Evolutionary conservation across 1,140 invertebrate genomes (phyloP), one percentile per base, ranked within the genome.

Genomic region (Kradibia gibbosae): DNA sequence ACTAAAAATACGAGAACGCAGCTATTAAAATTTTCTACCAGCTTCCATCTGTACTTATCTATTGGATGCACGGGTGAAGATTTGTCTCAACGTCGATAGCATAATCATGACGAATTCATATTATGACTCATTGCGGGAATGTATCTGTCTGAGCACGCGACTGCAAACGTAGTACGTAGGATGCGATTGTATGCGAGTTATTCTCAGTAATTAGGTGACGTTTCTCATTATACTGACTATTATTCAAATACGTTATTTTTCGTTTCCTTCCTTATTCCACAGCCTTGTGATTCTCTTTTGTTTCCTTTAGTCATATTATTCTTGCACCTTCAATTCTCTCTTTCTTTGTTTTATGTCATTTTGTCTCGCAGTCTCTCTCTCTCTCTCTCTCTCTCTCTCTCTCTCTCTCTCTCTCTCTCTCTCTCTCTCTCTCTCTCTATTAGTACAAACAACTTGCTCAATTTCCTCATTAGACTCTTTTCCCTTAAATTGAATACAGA

Each of bases 1-100:
- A n/a, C n/a, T 74, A 81, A 83, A 83, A 83, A 81, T 71, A 60
- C 57, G 60, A 45, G 50, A 73, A 57, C 74, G 75, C 34, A 67
- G 78, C 73, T 80, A 55, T 53, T 57, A 78, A 60, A 81, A 48
- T 55, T 83, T 72, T 79, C 67, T 17, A 36, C 31, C 15, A 20
- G 28, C 34, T 67, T n/a, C 28, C 4, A 3, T 53, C 1, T 7
- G 0, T 25, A 17, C 48, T 34, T 34, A 25, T 60, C n/a, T 10
- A 31, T 67, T 8, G 25, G 34, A 67, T 55, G 71, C 45, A 36
- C 34, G 53, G 20, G 22, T 20, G 22, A 28, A 15, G 42, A 62
- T 62, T n/a, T 13, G n/a, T 62, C 60, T 28, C 15, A 48, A 8
- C 39, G 10, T 22, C 20, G 62, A 25, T n/a, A 31, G 28, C 22